These are phyloP conservation scores for Pardalotus punctatus DNA, from an alignment of 2,113 vertebrate genomes.

Conservation along the genomic window DNA sequence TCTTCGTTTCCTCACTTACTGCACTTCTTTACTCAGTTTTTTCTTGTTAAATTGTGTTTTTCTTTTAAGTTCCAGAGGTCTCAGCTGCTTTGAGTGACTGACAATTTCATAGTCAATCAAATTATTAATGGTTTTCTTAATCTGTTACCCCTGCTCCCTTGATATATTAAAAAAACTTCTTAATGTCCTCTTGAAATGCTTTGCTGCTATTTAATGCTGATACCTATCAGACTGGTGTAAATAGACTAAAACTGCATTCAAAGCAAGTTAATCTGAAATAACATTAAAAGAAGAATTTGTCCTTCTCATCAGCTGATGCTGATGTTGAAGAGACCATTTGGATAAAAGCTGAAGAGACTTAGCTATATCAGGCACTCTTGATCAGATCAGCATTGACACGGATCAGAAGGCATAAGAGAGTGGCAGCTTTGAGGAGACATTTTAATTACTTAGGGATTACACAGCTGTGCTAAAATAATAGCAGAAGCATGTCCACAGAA, in stretches of 20 bases:
- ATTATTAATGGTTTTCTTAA: background rate
- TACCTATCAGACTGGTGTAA: background rate
- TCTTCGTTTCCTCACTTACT: background rate
- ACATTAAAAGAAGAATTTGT: background rate
- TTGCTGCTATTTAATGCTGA: background rate
- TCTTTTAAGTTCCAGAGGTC: background rate
- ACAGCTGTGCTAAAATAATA: constrained; percentile 35
- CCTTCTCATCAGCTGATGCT: background rate
- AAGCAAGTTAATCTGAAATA: constrained; percentile 22
- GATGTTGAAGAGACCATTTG: background rate
- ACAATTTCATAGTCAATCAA: background rate
- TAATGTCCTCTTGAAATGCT: background rate
- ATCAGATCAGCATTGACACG: background rate
- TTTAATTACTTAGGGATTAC: constrained; percentile 61
- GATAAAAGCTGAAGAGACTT: constrained; percentile 30
- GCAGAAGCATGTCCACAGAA: background rate
- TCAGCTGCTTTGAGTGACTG: background rate
- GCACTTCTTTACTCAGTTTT: background rate
- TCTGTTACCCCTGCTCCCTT: background rate
- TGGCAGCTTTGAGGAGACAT: background rate
- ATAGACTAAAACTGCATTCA: background rate
- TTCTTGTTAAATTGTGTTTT: background rate
- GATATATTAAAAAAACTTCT: background rate
- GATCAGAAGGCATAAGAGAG: constrained; percentile 22
- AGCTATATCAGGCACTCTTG: constrained; percentile 16